phyloP scores from a whole-genome alignment of 2,888 invertebrate species.

The Drosophila macrospina region DNA sequence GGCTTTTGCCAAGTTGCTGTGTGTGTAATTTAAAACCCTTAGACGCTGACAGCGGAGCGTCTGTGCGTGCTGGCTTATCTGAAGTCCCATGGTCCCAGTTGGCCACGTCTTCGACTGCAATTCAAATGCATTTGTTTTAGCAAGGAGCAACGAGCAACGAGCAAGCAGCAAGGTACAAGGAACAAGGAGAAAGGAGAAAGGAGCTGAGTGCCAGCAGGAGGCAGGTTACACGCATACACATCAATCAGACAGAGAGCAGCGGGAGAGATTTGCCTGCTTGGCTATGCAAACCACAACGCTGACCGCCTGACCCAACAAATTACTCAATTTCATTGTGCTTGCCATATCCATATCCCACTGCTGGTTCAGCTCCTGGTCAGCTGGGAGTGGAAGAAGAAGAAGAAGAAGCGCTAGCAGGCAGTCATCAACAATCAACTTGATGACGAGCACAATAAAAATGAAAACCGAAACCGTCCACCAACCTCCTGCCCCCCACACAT shows the following conservation, averaged over 20 bases:
- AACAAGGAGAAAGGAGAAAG: not conserved
- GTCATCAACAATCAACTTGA: slow-evolving; percentile 80
- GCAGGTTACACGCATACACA: slow-evolving; percentile 68
- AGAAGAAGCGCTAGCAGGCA: slow-evolving; percentile 63
- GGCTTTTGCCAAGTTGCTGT: slow-evolving; percentile 40
- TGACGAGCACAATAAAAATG: slow-evolving; percentile 81
- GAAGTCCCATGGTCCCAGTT: slow-evolving; percentile 52
- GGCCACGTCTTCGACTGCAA: slow-evolving; percentile 65
- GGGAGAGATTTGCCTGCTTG: slow-evolving; percentile 67
- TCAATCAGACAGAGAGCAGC: slow-evolving; percentile 66
- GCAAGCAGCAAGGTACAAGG: no score
- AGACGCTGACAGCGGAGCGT: slow-evolving; percentile 75
- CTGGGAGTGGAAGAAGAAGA: slow-evolving; percentile 11
- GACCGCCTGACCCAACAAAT: slow-evolving; percentile 80
- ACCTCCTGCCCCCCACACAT: not conserved
- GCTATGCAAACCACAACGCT: slow-evolving; percentile 78
- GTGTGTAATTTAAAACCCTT: slow-evolving; percentile 72
- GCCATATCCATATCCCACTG: slow-evolving; percentile 44
- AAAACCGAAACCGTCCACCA: slow-evolving; percentile 68
- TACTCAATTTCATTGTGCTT: slow-evolving; percentile 79
- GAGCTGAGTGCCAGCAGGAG: slow-evolving; percentile 14
- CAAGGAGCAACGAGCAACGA: slow-evolving; percentile 7
- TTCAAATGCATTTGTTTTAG: slow-evolving; percentile 72
- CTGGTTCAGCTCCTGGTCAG: slow-evolving; percentile 22
- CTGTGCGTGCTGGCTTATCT: slow-evolving; percentile 78